These are phyloP conservation scores for Cyclopterus lumpus DNA, from an alignment of 2,797 vertebrate genomes.

Conservation along the genomic window DNA sequence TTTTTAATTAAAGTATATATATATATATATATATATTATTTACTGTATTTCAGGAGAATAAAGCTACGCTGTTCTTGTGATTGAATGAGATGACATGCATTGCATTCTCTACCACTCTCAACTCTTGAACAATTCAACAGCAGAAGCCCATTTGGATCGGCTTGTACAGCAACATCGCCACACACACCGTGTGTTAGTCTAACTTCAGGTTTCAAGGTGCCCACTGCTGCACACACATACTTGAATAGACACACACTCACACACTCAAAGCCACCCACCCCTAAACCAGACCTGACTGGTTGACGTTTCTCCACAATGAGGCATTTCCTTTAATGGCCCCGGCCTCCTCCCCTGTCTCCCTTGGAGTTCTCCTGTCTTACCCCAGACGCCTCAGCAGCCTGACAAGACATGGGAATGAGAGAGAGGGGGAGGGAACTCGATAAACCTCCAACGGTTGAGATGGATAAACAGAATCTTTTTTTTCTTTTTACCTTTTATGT, in stretches of 20 bases:
- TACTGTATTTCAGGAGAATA: not conserved
- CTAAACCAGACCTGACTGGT: conserved; percentile 72
- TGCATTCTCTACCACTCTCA: not conserved
- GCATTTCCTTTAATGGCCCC: conserved; percentile 76
- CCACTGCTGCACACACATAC: conserved; percentile 15
- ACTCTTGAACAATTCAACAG: conserved; percentile 14
- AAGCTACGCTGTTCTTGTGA: not conserved
- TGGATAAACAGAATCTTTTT: conserved; percentile 59
- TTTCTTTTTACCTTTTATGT: conserved; percentile 38
- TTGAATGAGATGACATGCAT: not conserved
- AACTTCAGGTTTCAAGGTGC: conserved; percentile 48
- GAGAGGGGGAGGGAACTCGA: conserved; percentile 28
- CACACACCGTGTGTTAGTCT: conserved; percentile 37
- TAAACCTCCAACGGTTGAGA: conserved; percentile 59
- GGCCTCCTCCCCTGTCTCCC: conserved; percentile 73
- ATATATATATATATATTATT: not conserved
- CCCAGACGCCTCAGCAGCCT: conserved; percentile 65
- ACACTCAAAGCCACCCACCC: conserved; percentile 59
- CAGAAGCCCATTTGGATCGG: not conserved
- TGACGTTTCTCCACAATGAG: conserved; percentile 67
- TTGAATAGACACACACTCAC: conserved; percentile 25
- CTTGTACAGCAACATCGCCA: conserved; percentile 6
- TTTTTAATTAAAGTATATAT: too few species aligned
- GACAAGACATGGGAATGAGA: conserved; percentile 44
- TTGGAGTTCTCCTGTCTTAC: conserved; percentile 69